These are phyloP conservation scores for Phenganax stokvisi DNA, from an alignment of 92 coral and sea anemone genomes.

Conservation along the genomic window DNA sequence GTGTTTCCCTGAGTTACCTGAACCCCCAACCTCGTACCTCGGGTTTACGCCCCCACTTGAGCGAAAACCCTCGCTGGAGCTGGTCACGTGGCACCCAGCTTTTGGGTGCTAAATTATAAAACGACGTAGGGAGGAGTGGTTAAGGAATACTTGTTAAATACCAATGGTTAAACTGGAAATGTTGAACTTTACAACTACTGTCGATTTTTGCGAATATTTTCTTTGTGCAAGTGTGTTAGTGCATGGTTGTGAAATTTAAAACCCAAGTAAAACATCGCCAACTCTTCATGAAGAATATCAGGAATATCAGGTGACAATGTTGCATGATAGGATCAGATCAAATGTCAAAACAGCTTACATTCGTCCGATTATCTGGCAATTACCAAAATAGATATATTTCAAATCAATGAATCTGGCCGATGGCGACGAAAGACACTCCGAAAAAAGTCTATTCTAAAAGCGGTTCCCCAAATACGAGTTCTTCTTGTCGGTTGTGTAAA, in stretches of 20 bases:
- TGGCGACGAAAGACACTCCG: conserved; percentile 1
- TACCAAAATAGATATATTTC: background rate
- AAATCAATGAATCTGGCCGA: background rate
- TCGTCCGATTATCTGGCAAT: background rate
- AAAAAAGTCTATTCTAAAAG: background rate
- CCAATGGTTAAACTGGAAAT: background rate
- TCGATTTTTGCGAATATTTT: background rate
- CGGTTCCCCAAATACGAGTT: background rate
- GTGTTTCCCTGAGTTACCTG: conserved; percentile 43
- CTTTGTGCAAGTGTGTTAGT: no score
- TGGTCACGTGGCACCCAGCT: conserved; percentile 5
- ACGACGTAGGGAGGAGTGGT: background rate
- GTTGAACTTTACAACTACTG: background rate
- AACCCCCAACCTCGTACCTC: background rate
- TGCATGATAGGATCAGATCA: no score
- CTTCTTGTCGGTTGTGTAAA: background rate
- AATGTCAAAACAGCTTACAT: background rate
- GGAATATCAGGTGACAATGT: no score
- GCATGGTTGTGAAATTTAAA: no score
- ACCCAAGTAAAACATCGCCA: no score
- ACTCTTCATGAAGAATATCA: no score
- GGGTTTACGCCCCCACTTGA: background rate
- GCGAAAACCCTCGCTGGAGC: background rate
- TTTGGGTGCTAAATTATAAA: background rate
- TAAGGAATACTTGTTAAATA: background rate